Conservation (phyloP, 2,888 invertebrate genomes). For the Dolichopus griseipennis region DNA sequence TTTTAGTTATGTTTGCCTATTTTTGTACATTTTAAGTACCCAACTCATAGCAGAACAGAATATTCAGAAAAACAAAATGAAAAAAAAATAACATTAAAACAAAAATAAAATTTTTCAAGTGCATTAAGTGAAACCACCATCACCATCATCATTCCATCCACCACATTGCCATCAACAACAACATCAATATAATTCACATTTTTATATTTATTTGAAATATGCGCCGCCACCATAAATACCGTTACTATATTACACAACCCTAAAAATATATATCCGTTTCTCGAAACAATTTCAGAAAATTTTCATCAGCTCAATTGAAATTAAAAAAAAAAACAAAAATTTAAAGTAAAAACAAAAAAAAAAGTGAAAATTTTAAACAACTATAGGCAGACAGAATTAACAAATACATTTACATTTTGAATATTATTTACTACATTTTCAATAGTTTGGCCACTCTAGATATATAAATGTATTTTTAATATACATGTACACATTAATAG, state of each 20-base stretch:
- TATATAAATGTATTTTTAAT: not conserved
- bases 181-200: not conserved
- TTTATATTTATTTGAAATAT: not conserved
- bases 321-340: too few species aligned
- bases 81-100: too few species aligned
- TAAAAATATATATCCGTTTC: not conserved
- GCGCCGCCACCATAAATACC: not conserved
- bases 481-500: not conserved
- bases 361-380: not conserved
- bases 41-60: not conserved
- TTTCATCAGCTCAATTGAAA: not conserved
- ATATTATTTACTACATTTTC: not conserved
- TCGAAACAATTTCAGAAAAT: not conserved
- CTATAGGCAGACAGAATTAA: conserved; percentile 1
- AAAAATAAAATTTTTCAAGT: not conserved
- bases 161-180: not conserved
- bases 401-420: not conserved
- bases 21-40: conserved; percentile 3
- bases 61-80: not conserved
- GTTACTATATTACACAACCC: not conserved
- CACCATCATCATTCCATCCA: too few species aligned
- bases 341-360: too few species aligned
- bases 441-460: not conserved
- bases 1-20: not conserved
- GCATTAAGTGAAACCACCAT: not conserved